Base-by-base conservation (phyloP, 2,113 vertebrate species). In the Tupaia tana region DNA sequence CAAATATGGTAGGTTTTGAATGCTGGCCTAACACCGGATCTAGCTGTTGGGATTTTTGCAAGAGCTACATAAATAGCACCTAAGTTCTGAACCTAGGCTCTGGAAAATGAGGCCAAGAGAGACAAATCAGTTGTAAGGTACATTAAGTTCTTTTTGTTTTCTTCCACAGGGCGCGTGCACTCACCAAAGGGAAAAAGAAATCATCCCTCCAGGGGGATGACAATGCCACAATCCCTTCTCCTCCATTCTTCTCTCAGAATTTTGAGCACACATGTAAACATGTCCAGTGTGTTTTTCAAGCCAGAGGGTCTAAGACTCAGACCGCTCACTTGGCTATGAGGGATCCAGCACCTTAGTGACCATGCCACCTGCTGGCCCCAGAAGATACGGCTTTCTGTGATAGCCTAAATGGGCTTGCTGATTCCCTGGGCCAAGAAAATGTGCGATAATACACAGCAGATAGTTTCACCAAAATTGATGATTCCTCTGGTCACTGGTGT, bases 81-180 rank as follows among this genome's bases (percentile, higher is more conserved):
- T 31, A 79, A 64, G 27, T 87, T 95, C 86, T 92, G n/a, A 84
- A 81, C 3, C 8, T 43, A 90, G 16, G 52, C 80, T 81, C 83
- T 93, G 94, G 63, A 90, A 87, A 79, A 56, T 58, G 31, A 66
- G 52, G 89, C 71, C 58, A 86, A 90, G 67, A 86, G 34, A 43
- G 43, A 43, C 43, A 43, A 43, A 43, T 43, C 43, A 43, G 43
- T 43, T 43, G 43, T 5, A 43, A 43, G 43, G 43, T 43, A 43
- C 43, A 43, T 43, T 43, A 43, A 43, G 43, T 43, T 43, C 43
- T 43, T 43, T 43, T 43, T 43, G 43, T 43, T 43, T 43, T 43
- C 43, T 43, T 43, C 43, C 43, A 43, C 5, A 43, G 43, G 43
- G 43, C 5, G 43, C 43, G 5, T 43, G 43, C 43, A 43, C 43